Evolutionary conservation across 2,797 vertebrate species (phyloP), one percentile per base, ranked within the genome.

Genomic region (Pseudochaenichthys georgianus): DNA sequence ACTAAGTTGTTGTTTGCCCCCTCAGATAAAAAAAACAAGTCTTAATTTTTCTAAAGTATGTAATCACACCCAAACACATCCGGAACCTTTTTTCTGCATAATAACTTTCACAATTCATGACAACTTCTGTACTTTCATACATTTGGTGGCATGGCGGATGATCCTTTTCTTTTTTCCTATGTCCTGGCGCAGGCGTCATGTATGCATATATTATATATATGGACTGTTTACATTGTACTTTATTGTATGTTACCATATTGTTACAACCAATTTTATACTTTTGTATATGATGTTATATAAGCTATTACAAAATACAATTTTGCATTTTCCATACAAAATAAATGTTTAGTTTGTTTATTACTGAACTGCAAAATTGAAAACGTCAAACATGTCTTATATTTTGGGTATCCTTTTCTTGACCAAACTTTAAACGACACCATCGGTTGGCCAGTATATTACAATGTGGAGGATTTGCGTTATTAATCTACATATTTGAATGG

Each of bases 171-270:
- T 72, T 72, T 58, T 70, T 80, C 55, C 21, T 75, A 77, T 92
- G 91, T 94, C 93, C 94, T 96, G 98, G 95, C 97, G 98, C 98
- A 94, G 98, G 98, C 97, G 97, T 97, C 97, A 96, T 95, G 84
- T 96, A 96, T 97, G 96, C 96, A 97, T 96, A 96, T 93, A 95
- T 94, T 80, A 64, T 57, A 55, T 16, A 93, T 94, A 94, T 94
- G 90, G 91, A 96, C 95, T 96, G 96, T 98, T 98, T 97, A 97
- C 96, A 97, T 95, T 95, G 92, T 95, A 96, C 94, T 95, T 95
- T 90, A 88, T 94, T 94, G 95, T 94, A 94, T 96, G 94, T 96
- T 92, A 95, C 90, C 94, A 95, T 95, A 93, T 94, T 96, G 94
- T 95, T 93, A 96, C 93, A 94, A 95, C 94, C 94, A 95, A 89